These are phyloP conservation scores for Volucella inanis DNA, from an alignment of 2,888 invertebrate genomes.

Conservation along the genomic window DNA sequence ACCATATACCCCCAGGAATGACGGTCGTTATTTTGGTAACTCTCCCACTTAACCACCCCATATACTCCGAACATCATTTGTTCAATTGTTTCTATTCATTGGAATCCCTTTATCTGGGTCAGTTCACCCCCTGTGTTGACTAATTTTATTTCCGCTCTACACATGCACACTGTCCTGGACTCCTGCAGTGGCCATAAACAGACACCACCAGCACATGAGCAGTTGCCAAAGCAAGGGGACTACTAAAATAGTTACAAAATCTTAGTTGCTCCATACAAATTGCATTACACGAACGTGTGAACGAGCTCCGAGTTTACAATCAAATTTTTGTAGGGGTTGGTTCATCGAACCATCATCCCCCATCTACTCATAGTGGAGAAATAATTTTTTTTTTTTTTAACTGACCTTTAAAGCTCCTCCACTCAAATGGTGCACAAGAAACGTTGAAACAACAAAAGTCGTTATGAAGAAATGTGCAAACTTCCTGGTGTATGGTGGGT, in stretches of 20 bases:
- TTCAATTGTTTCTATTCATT: conserved; percentile 60
- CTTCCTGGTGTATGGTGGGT: conserved; percentile 8
- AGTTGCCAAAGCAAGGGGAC: not conserved
- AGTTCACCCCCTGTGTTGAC: conserved; percentile 57
- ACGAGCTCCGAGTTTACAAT: not conserved
- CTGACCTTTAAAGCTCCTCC: no score
- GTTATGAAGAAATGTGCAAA: conserved; percentile 23
- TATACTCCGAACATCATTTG: conserved; percentile 15
- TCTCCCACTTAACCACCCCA: conserved; percentile 19
- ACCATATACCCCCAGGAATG: not conserved
- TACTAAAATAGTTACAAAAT: conserved; percentile 17
- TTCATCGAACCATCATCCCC: not conserved
- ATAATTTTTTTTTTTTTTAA: no score
- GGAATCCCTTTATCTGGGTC: conserved; percentile 63
- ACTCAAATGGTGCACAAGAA: conserved; percentile 16
- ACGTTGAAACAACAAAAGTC: conserved; percentile 14
- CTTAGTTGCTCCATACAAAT: conserved; percentile 37
- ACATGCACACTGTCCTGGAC: conserved; percentile 22
- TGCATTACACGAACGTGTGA: conserved; percentile 8
- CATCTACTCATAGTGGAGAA: not conserved
- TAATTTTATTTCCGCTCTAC: conserved; percentile 61
- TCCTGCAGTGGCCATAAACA: conserved; percentile 52
- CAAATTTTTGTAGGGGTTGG: not conserved
- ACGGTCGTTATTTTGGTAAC: conserved; percentile 44
- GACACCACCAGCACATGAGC: not conserved